Percentiles rank a stretch among this genome's conserved stretches.
phyloP scores from a whole-genome alignment of 1,140 invertebrate genomes.

The Gerris buenoi region DNA sequence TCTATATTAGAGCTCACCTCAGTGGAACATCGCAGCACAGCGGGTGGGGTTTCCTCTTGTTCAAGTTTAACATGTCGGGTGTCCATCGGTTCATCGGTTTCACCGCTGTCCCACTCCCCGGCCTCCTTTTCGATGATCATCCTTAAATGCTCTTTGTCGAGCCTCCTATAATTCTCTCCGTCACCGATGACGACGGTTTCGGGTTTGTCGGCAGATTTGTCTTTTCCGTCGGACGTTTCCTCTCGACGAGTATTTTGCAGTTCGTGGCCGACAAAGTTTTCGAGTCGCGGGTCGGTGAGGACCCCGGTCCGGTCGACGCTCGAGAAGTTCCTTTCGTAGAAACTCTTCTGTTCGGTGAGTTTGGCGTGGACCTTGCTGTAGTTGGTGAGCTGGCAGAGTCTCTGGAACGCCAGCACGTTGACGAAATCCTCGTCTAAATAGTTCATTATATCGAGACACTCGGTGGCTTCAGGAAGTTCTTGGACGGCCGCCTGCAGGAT shows the following conservation, averaged over 20 bases:
- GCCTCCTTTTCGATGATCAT: not conserved
- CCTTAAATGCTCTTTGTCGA: conserved; percentile 2
- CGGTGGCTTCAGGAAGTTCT: not conserved
- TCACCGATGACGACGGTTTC: not conserved
- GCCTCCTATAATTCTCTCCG: not conserved
- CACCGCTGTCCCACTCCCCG: not conserved
- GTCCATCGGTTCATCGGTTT: not conserved
- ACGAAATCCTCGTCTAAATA: not conserved
- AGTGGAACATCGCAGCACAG: no score
- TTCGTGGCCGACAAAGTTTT: no score
- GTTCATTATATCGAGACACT: not conserved
- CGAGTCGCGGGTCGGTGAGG: no score
- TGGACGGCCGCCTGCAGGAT: not conserved
- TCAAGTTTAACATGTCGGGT: no score
- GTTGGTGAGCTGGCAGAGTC: not conserved
- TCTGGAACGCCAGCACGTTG: not conserved
- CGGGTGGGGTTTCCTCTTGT: no score
- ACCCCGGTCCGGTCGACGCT: no score
- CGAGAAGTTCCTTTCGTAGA: no score
- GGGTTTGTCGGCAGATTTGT: not conserved
- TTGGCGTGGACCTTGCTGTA: not conserved
- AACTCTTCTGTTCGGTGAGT: not conserved
- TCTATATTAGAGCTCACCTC: no score
- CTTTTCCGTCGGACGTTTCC: no score
- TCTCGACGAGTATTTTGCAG: no score